Base-by-base conservation (phyloP, 2,797 vertebrate genomes). In the Novumbra hubbsi region DNA sequence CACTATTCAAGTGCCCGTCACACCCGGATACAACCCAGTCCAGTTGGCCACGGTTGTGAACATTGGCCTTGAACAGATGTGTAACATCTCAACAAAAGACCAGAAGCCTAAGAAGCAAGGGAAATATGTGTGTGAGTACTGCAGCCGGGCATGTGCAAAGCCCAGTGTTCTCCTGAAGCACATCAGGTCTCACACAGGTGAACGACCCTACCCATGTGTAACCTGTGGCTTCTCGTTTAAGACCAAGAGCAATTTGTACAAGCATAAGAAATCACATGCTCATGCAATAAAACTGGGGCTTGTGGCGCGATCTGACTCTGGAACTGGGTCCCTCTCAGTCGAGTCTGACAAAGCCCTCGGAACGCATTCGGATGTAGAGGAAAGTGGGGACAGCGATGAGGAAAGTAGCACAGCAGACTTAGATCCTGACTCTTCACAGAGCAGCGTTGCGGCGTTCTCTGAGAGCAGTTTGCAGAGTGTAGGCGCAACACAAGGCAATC, bases 181-280 rank as follows among this genome's bases (percentile, higher is more conserved):
- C 83, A 98, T 99, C 84, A 92, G 98, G 77, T 99, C 98, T 72
- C 98, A 99, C 88, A 99, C 98, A 1, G 98, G 98, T 75, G 98
- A 99, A 82, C 93, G 98, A 34, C 98, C 98, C 0, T 99, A 98
- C 80, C 98, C 98, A 41, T 99, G 98, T 78, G 93, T 98, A 70
- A 98, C 98, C 0, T 99, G 98, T 82, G 97, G 97, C 30, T 99
- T 99, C 91, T 99, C 98, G 0, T 99, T 99, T 88, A 99, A 99
- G 91, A 99, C 98, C 80, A 99, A 99, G 93, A 99, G 98, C 87
- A 99, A 99, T 86, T 88, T 99, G 63, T 99, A 99, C 87, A 99
- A 99, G 94, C 98, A 99, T 95, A 99, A 98, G 89, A 99, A 99
- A 70, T 99, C 98, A 28, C 98, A 99, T 16, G 97, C 98, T 0